Base-by-base conservation (phyloP, 53 echinoderm and acorn worm genomes). In the Henricia sp. region DNA sequence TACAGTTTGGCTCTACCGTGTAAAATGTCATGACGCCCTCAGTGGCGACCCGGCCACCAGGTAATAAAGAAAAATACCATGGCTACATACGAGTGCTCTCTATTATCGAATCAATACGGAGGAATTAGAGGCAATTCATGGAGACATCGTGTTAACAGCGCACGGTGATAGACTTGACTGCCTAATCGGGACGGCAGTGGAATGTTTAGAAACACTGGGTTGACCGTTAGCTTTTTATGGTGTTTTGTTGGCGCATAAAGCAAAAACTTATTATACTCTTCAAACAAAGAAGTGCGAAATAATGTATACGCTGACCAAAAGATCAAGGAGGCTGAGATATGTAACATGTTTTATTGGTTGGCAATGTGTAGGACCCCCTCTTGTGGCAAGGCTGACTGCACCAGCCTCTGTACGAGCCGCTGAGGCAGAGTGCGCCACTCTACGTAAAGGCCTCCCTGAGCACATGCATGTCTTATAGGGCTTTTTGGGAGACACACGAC, bases 81-180 rank as follows among this genome's bases (percentile, higher is more conserved):
- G 70, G 21, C 70, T 70, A 70, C 70, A 26, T 44, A 44, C 27
- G 29, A 70, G 70, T 70, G 70, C 12, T 70, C 70, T 70, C 46
- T 70, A 70, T 70, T 70, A 24, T 27, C 28, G 46, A 70, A 70
- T 70, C 70, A 70, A 70, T 37, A 70, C 3, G 44, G n/a, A n/a
- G 1, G 25, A 44, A 70, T 44, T 70, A 37, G 43, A 1, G 44
- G 70, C 67, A 67, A 70, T 70, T 26, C 46, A 44, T 21, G 10
- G 8, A 46, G 14, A 70, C 44, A 43, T 44, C 26, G 25, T 43
- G 44, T 70, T 43, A 43, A 70, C 70, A 46, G 29, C 17, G 70
- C 46, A 25, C 16, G 0, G 27, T 2, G 44, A 12, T 26, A 23
- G 70, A 21, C 12, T 0, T 25, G 46, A 23, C 70, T 13, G 13